A percentile compares a stretch with the other conserved stretches of the same genome.
Conservation (phyloP, 2,113 vertebrate genomes). For the Trogon surrucura region DNA sequence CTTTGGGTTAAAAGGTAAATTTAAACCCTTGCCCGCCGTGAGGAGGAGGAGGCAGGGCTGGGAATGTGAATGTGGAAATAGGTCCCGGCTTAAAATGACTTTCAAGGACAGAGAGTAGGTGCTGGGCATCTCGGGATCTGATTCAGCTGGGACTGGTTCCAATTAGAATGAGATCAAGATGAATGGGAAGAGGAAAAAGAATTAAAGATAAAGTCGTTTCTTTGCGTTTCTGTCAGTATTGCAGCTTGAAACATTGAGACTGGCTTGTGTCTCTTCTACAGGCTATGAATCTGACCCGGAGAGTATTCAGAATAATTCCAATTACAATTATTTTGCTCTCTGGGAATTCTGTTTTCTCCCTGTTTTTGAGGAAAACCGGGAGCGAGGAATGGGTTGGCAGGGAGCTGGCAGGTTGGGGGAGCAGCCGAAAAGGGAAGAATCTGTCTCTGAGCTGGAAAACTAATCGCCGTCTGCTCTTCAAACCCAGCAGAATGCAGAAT, state of each 20-base stretch:
- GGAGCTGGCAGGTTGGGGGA: background rate
- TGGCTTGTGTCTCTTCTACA: background rate
- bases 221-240: background rate
- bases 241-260: fast-evolving
- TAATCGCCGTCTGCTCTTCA: conserved; percentile 24
- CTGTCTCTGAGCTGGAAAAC: background rate
- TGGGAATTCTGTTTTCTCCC: background rate
- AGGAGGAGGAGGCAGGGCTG: background rate
- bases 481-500: background rate
- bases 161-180: conserved; percentile 39
- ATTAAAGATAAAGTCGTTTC: background rate
- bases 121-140: background rate
- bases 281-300: background rate
- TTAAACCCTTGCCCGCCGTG: background rate
- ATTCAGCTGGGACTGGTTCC: background rate
- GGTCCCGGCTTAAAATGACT: background rate
- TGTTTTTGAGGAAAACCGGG: background rate
- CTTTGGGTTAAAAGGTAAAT: background rate
- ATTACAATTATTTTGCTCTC: background rate
- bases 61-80: background rate
- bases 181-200: background rate
- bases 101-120: background rate
- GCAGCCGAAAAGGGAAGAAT: background rate
- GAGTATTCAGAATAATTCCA: background rate
- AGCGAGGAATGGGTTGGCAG: background rate